These are phyloP conservation scores for Numenius arquata DNA, from an alignment of 2,113 vertebrate species.

Conservation along the genomic window DNA sequence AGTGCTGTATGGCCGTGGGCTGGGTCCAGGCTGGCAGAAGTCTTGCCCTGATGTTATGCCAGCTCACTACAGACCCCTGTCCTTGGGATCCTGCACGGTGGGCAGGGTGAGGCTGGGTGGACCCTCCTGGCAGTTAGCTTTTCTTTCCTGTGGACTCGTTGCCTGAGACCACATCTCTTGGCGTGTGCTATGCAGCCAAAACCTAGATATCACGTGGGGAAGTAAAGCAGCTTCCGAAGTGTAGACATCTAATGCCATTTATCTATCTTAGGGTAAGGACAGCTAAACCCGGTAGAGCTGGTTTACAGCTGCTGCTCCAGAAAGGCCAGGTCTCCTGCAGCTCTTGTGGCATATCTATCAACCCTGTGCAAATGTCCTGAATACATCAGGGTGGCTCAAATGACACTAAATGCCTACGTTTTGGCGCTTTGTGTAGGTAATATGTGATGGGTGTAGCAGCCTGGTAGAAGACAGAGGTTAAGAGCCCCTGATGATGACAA, in stretches of 20 bases:
- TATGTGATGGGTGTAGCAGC: neutral
- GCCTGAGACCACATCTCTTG: neutral
- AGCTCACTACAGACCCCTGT: neutral
- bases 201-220: neutral
- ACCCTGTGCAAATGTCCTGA: neutral
- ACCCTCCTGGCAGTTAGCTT: neutral
- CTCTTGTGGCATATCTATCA: neutral
- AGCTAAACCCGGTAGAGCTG: neutral
- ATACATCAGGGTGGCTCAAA: neutral
- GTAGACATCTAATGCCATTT: neutral
- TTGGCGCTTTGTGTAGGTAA: neutral
- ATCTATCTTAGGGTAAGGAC: neutral
- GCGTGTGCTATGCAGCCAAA: neutral
- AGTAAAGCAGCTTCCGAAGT: neutral
- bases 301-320: neutral
- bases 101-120: neutral
- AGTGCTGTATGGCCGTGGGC: accelerated
- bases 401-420: neutral
- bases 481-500: neutral
- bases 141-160: neutral
- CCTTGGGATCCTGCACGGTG: accelerated
- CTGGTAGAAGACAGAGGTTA: neutral
- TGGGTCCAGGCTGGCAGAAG: neutral
- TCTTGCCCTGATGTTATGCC: neutral
- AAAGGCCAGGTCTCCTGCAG: neutral